Base-by-base conservation (phyloP, 2,888 invertebrate genomes). In the Apamea crenata region DNA sequence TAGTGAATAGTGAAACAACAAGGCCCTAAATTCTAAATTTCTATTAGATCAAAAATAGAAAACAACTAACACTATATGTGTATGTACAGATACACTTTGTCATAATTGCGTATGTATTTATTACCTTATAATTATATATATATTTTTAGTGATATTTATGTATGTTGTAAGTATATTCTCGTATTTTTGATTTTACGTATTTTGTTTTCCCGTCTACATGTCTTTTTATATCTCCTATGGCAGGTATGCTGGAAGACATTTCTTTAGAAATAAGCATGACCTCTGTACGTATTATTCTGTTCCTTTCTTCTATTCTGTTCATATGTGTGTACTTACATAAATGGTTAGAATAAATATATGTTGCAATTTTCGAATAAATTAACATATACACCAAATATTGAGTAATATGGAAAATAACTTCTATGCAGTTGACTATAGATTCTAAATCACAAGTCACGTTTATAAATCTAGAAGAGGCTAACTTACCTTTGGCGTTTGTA, bases 401-500 rank as follows among this genome's bases (percentile, higher is more conserved):
- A n/a, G 63, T 76, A 76, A 63, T 21, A n/a, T 65, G 36, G 3
- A 78, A 56, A 79, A 79, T n/a, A 50, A 50, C 53, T 36, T 29
- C 14, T 68, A 40, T 40, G 40, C 3, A 18, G 14, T 50, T 56
- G 29, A 56, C n/a, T 74, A 36, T n/a, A 80, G 14, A n/a, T 79
- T 25, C 25, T 5, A 36, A 78, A 78, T 47, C 1, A 44, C 5
- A 47, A 36, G 8, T 4, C 18, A 59, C 53, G 32, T 36, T 18
- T 40, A 25, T 82, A 74, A 82, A 66, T 50, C 29, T 7, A 74
- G 14, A 44, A 47, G 12, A 8, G 2, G 4, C 1, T n/a, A 10
- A 18, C 70, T 88, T 92, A 96, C 96, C 90, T 97, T 97, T 0
- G 98, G 98, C 4, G 97, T 97, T 93, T 99, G 99, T 25, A 99